A percentile compares a stretch with the other conserved stretches of the same genome.
phyloP scores from a whole-genome alignment of 2,888 invertebrate genomes.

The Elmis aenea region DNA sequence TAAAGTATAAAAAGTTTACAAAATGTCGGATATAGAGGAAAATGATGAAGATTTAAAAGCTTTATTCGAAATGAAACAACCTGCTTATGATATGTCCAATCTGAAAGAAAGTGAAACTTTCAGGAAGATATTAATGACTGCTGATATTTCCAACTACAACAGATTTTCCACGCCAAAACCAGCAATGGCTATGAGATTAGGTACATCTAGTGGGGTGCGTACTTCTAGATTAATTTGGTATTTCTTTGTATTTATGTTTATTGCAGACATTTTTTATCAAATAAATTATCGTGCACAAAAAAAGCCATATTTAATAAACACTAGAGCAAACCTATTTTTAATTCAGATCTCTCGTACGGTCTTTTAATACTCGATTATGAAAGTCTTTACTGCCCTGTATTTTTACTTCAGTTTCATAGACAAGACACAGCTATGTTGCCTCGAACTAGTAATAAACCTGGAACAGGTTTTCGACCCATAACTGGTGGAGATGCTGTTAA shows the following conservation, averaged over 20 bases:
- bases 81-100: slow-evolving; percentile 26
- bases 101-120: slow-evolving; percentile 28
- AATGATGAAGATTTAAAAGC: slow-evolving; percentile 28
- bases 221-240: no score
- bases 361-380: no score
- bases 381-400: neutral
- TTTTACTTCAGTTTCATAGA: slow-evolving; percentile 41
- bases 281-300: no score
- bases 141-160: slow-evolving; percentile 17
- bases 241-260: no score
- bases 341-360: no score
- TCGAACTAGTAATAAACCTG: slow-evolving; percentile 37
- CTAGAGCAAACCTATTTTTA: no score
- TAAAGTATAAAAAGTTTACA: no score
- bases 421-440: slow-evolving; percentile 37
- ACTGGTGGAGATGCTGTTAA: slow-evolving; percentile 42
- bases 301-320: no score
- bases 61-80: slow-evolving; percentile 27
- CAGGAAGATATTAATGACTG: slow-evolving; percentile 26
- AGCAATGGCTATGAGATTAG: slow-evolving; percentile 51
- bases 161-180: slow-evolving; percentile 13
- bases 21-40: slow-evolving; percentile 26
- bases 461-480: slow-evolving; percentile 44
- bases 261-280: no score
- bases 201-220: slow-evolving; percentile 53